Conservation (phyloP, 1,140 invertebrate species). For the Eriocheir sinensis region DNA sequence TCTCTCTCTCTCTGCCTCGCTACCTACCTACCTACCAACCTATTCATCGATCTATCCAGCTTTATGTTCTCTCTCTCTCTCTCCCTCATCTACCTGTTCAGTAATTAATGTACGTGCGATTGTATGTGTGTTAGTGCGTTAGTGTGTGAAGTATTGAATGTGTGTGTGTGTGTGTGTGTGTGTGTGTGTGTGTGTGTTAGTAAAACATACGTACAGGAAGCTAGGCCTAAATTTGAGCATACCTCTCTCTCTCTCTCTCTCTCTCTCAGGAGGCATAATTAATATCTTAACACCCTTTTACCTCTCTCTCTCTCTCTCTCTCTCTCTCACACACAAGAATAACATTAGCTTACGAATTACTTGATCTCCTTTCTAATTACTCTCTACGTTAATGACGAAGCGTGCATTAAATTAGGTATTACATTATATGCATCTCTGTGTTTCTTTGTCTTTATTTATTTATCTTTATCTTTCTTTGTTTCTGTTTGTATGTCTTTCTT, state of each 20-base stretch:
- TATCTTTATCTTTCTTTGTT: background rate
- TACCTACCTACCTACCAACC: no score
- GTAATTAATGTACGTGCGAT: background rate
- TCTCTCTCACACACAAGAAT: background rate
- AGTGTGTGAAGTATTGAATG: slow-evolving; percentile 7
- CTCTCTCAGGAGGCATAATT: no score
- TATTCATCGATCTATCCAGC: no score
- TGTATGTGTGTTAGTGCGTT: slow-evolving; percentile 31
- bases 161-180: slow-evolving; percentile 47
- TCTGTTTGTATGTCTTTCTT: background rate
- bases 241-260: slow-evolving; percentile 31
- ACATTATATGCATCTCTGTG: background rate
- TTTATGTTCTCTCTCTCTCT: no score
- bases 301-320: slow-evolving; percentile 11
- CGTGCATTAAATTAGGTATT: no score
- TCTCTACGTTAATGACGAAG: no score
- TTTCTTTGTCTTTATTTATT: background rate
- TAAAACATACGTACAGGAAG: background rate
- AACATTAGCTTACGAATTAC: no score
- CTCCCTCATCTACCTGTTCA: no score
- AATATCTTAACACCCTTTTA: no score
- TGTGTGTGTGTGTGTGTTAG: slow-evolving; percentile 44
- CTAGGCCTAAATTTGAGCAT: background rate
- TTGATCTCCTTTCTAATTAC: no score
- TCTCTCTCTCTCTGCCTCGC: no score